Evolutionary conservation across 1,140 invertebrate genomes (phyloP).

Genomic region (Hetaerina americana): DNA sequence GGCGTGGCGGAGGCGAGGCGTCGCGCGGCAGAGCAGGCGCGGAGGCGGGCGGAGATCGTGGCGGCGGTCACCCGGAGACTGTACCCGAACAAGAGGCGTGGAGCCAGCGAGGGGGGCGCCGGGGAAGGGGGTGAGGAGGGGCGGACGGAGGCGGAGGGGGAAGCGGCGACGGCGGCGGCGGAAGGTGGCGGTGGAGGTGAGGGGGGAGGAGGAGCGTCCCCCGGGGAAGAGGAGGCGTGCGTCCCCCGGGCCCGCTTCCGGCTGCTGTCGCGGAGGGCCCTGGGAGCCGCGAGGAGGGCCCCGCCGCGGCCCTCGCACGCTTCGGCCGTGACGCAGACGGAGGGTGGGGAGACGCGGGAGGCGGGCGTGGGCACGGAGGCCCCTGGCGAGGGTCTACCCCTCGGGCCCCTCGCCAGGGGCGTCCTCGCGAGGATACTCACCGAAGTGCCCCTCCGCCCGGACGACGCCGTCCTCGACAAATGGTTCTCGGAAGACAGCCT

Average conservation of each 20-base stretch:
- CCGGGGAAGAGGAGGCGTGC: not conserved
- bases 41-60: constrained; percentile 46
- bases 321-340: not conserved
- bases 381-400: not conserved
- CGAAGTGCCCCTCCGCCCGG: not conserved
- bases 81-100: constrained; percentile 44
- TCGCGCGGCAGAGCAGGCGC: not conserved
- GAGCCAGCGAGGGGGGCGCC: constrained; percentile 33
- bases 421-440: not conserved
- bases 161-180: not conserved
- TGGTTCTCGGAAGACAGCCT: not conserved
- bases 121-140: not conserved
- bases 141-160: not conserved
- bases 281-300: not conserved
- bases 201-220: not conserved
- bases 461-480: not conserved
- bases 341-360: not conserved
- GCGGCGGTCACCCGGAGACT: constrained; percentile 51
- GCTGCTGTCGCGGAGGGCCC: not conserved
- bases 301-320: not conserved
- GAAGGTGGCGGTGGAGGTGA: not conserved
- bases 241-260: not conserved
- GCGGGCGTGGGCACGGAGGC: not conserved
- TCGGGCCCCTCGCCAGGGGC: not conserved
- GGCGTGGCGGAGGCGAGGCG: not conserved